Conservation (phyloP, 1,140 invertebrate genomes). For the Grapholita molesta region DNA sequence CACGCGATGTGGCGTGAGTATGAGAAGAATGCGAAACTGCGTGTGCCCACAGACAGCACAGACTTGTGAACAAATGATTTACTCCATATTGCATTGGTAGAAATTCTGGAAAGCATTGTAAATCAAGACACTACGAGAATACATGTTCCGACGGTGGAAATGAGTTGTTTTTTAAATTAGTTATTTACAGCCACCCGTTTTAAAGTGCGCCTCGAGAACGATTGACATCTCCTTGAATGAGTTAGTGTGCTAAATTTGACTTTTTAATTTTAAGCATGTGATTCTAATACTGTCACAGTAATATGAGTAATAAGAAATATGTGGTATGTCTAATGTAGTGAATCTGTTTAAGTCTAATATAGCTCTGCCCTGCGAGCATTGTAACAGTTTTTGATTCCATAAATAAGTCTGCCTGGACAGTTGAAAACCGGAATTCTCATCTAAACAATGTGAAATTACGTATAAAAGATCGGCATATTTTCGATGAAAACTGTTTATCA, state of each 20-base stretch:
- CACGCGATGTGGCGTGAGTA: slow-evolving; percentile 53
- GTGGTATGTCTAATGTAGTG: not conserved
- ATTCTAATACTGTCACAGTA: not conserved
- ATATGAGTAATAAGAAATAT: not conserved
- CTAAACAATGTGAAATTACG: slow-evolving; percentile 8
- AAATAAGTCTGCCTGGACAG: not conserved
- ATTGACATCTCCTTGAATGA: not conserved
- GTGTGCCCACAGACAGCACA: not conserved
- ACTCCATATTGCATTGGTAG: not conserved
- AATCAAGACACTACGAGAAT: not conserved
- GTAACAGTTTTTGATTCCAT: not conserved
- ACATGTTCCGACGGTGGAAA: slow-evolving; percentile 24
- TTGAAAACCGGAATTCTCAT: slow-evolving; percentile 6
- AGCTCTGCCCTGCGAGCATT: not conserved
- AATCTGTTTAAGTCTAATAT: not conserved
- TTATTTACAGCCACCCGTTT: not conserved
- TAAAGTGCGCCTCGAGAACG: not conserved
- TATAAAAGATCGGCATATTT: not conserved
- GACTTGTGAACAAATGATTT: not conserved
- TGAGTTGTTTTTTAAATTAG: not conserved
- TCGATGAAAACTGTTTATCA: slow-evolving; percentile 10
- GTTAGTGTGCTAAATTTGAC: not conserved
- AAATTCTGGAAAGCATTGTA: not conserved
- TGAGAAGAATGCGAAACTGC: slow-evolving; percentile 14
- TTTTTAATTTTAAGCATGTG: not conserved